phyloP scores from a whole-genome alignment of 2,888 invertebrate species.

The Drosophila putrida region DNA sequence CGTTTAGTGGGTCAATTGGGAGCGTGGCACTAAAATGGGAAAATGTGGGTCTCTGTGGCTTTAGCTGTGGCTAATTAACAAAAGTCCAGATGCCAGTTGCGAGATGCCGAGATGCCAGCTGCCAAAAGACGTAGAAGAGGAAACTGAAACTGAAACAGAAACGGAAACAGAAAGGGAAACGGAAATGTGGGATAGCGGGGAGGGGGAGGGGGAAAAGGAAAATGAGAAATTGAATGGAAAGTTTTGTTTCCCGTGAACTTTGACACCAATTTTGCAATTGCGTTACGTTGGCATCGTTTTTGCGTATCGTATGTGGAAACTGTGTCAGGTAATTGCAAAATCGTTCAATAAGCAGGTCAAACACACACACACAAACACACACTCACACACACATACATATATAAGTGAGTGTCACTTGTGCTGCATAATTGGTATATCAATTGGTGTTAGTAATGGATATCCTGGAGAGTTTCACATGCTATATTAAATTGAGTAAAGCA shows the following conservation, averaged over 20 bases:
- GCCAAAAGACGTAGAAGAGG: constrained; percentile 1
- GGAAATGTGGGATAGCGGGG: neutral
- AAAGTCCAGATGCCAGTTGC: constrained; percentile 42
- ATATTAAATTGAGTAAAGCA: too few species aligned
- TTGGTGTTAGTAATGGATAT: constrained; percentile 26
- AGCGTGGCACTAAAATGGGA: constrained; percentile 3
- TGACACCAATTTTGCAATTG: constrained; percentile 60
- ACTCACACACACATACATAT: constrained; percentile 19
- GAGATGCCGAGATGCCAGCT: constrained; percentile 7
- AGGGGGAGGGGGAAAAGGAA: constrained; percentile 1
- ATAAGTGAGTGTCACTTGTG: constrained; percentile 60
- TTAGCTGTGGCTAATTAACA: constrained; percentile 67
- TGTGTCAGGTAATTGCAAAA: constrained; percentile 73
- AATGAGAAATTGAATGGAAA: constrained; percentile 35
- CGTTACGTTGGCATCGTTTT: constrained; percentile 62
- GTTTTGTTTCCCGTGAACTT: constrained; percentile 63
- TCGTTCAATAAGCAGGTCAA: constrained; percentile 76
- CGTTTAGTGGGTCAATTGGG: constrained; percentile 68
- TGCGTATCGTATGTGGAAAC: constrained; percentile 47
- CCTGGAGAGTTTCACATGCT: too few species aligned
- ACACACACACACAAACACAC: constrained; percentile 20
- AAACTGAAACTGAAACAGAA: neutral
- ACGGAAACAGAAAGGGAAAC: neutral
- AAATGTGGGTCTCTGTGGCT: constrained; percentile 8
- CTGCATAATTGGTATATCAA: constrained; percentile 71